Conservation (phyloP, 2,888 invertebrate genomes). For the Oegoconia quadripuncta region DNA sequence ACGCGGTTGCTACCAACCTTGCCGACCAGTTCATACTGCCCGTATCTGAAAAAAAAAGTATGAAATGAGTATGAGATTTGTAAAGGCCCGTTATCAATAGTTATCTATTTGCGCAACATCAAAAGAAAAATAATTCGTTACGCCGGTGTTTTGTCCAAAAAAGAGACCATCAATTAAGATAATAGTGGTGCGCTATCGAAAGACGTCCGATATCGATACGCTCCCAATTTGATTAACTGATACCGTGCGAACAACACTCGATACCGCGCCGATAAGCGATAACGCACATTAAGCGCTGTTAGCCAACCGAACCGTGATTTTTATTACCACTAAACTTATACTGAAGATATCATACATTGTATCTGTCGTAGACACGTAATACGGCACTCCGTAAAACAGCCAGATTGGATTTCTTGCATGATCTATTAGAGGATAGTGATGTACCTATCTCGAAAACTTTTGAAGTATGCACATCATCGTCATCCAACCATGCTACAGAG, state of each 20-base stretch:
- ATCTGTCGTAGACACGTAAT: constrained; percentile 27
- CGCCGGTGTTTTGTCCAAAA: constrained; percentile 60
- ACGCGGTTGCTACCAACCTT: constrained; percentile 25
- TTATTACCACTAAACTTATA: constrained; percentile 65
- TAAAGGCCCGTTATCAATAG: not conserved
- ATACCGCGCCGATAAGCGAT: constrained; percentile 67
- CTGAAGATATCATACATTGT: constrained; percentile 47
- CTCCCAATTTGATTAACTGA: constrained; percentile 75
- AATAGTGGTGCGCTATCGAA: constrained; percentile 63
- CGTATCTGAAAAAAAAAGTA: constrained; percentile 57
- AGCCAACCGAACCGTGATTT: constrained; percentile 69
- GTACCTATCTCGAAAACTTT: not conserved
- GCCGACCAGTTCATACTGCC: constrained; percentile 45
- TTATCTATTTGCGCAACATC: constrained; percentile 38
- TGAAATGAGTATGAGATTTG: constrained; percentile 13
- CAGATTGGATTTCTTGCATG: not conserved
- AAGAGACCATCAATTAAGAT: constrained; percentile 75
- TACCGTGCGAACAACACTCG: constrained; percentile 66
- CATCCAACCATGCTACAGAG: too few relatives aligned
- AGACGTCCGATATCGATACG: constrained; percentile 70
- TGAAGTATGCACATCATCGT: too few relatives aligned
- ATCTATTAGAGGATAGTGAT: constrained; percentile 1
- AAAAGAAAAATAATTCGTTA: constrained; percentile 38
- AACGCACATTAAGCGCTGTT: constrained; percentile 69
- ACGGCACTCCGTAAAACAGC: constrained; percentile 5